Conservation (phyloP, 2,113 vertebrate species). For the Labeo catla region DNA sequence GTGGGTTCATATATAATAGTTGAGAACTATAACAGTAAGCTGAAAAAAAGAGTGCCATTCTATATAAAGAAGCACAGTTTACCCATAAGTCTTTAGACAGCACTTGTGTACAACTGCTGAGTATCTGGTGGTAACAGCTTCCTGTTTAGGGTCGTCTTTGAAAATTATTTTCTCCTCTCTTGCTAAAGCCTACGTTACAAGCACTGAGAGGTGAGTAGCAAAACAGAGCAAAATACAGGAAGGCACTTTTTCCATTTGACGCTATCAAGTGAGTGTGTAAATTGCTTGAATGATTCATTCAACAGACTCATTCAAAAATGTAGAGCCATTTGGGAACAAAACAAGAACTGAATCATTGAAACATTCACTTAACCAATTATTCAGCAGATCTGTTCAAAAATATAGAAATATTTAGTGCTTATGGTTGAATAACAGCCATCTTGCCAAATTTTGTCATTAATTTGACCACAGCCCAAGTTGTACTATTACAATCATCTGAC, state of each 20-base stretch:
- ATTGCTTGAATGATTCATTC: neutral
- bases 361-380: neutral
- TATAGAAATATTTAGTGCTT: neutral
- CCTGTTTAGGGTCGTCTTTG: neutral
- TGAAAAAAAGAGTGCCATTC: neutral
- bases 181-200: neutral
- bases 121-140: conserved; percentile 6
- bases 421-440: neutral
- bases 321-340: neutral
- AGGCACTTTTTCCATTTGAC: neutral
- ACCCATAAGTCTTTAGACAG: neutral
- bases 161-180: neutral
- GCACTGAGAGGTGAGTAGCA: no score
- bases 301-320: neutral
- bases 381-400: neutral
- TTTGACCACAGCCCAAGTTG: neutral
- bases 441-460: no score
- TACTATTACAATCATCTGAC: neutral
- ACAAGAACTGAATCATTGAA: neutral
- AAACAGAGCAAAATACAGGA: neutral
- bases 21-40: neutral
- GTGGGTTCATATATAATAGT: neutral
- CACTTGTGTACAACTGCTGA: neutral
- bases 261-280: neutral
- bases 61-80: conserved; percentile 9